A percentile compares a stretch with the other conserved stretches of the same genome.
phyloP scores from a whole-genome alignment of 2,888 invertebrate species.

The Heliconius ethilla region DNA sequence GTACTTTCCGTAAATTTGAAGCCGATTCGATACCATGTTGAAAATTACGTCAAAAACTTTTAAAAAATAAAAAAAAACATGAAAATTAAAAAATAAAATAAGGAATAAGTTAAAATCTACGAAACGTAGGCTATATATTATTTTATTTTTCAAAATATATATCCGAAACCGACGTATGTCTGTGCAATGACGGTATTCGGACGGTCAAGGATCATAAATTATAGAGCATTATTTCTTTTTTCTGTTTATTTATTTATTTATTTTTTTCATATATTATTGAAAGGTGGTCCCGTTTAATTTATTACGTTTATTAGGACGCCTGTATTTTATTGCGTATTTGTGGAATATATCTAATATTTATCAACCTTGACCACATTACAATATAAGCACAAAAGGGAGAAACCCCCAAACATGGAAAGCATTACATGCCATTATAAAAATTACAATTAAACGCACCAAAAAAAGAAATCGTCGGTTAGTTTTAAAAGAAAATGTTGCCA shows the following conservation, averaged over 20 bases:
- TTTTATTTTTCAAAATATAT: conserved; percentile 49
- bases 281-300: conserved; percentile 12
- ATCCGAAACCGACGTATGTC: conserved; percentile 33
- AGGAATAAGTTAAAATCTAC: conserved; percentile 55
- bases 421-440: conserved; percentile 66
- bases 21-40: conserved; percentile 41
- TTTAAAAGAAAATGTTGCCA: conserved; percentile 41
- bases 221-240: neutral
- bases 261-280: neutral
- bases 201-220: conserved; percentile 18
- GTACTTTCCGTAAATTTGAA: conserved; percentile 35
- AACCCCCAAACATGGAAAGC: conserved; percentile 62
- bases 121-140: conserved; percentile 57
- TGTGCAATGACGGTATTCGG: conserved; percentile 20
- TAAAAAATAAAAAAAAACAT: conserved; percentile 33
- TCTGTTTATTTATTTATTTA: neutral
- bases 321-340: neutral
- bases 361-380: conserved; percentile 34
- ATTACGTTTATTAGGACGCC: neutral
- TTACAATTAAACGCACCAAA: conserved; percentile 59
- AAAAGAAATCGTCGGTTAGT: conserved; percentile 38
- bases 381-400: conserved; percentile 71
- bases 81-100: conserved; percentile 34
- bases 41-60: conserved; percentile 38
- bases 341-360: conserved; percentile 19